Conservation (phyloP, 2,113 vertebrate genomes). For the Hippocampus zosterae region DNA sequence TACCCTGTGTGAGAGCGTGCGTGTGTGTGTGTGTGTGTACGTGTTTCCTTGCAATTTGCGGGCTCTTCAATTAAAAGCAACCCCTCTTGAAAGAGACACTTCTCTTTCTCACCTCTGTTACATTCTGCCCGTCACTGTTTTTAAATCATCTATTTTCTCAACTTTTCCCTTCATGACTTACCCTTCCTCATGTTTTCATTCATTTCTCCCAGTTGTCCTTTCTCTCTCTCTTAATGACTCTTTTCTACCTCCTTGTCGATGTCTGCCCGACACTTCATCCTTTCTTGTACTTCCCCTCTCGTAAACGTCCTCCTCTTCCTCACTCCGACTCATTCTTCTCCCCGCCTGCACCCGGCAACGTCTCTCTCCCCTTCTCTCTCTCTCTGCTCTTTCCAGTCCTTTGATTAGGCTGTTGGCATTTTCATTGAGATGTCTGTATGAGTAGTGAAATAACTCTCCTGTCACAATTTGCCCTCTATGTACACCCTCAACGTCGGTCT, state of each 20-base stretch:
- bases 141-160: conserved; percentile 1
- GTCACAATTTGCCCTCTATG: conserved; percentile 52
- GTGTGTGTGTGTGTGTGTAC: background rate
- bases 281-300: conserved; percentile 14
- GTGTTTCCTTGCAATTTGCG: conserved; percentile 2
- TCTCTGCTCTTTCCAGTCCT: conserved; percentile 64
- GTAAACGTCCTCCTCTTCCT: conserved; percentile 10
- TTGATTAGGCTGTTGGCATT: conserved; percentile 72
- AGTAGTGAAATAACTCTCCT: conserved; percentile 61
- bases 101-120: conserved; percentile 5
- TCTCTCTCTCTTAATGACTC: conserved; percentile 5
- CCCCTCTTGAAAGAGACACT: conserved; percentile 39
- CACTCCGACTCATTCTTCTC: conserved; percentile 6
- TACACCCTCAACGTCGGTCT: conserved; percentile 30
- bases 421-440: conserved; percentile 67
- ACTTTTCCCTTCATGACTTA: background rate
- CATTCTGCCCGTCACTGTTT: conserved; percentile 6
- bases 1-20: background rate
- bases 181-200: conserved; percentile 4
- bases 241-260: background rate
- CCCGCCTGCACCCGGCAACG: conserved; percentile 16
- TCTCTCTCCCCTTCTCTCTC: conserved; percentile 29
- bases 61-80: conserved; percentile 7
- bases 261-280: conserved; percentile 8
- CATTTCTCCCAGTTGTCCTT: conserved; percentile 11